phyloP scores from a whole-genome alignment of 1,140 invertebrate species.

The Aphaenogaster floridana region DNA sequence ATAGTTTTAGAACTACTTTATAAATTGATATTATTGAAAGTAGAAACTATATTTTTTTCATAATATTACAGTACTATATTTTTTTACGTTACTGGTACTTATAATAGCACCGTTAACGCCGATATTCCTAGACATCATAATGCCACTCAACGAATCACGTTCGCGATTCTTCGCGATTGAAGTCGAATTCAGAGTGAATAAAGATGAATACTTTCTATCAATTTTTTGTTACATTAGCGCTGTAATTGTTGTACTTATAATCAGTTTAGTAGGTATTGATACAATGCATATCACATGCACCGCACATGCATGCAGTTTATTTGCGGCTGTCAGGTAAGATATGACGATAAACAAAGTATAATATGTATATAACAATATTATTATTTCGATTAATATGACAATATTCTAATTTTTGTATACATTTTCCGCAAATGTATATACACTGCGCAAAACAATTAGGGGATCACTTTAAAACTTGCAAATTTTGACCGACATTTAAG shows the following conservation, averaged over 20 bases:
- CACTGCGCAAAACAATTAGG: too few relatives aligned
- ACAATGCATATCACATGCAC: slow-evolving; percentile 13
- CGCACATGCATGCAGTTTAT: slow-evolving; percentile 41
- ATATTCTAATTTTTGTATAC: not conserved
- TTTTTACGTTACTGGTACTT: not conserved
- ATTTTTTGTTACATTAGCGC: not conserved
- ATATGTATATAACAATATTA: not conserved
- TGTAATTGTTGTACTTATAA: not conserved
- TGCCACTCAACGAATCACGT: slow-evolving; percentile 28
- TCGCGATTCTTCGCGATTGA: slow-evolving; percentile 12
- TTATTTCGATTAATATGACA: not conserved
- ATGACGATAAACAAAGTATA: not conserved
- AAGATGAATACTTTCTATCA: slow-evolving; percentile 12
- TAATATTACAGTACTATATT: slow-evolving; percentile 15
- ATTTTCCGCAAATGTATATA: not conserved
- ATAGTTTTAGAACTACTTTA: not conserved
- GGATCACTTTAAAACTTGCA: too few relatives aligned
- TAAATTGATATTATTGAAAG: not conserved
- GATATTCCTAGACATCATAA: slow-evolving; percentile 6
- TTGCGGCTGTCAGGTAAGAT: slow-evolving; percentile 23
- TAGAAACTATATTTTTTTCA: not conserved
- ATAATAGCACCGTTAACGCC: slow-evolving; percentile 20
- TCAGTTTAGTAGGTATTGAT: not conserved
- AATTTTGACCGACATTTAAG: too few relatives aligned
- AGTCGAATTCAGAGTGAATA: slow-evolving; percentile 37